Evolutionary conservation across 2,797 vertebrate species (phyloP).

Genomic region (Eutrigla gurnardus): DNA sequence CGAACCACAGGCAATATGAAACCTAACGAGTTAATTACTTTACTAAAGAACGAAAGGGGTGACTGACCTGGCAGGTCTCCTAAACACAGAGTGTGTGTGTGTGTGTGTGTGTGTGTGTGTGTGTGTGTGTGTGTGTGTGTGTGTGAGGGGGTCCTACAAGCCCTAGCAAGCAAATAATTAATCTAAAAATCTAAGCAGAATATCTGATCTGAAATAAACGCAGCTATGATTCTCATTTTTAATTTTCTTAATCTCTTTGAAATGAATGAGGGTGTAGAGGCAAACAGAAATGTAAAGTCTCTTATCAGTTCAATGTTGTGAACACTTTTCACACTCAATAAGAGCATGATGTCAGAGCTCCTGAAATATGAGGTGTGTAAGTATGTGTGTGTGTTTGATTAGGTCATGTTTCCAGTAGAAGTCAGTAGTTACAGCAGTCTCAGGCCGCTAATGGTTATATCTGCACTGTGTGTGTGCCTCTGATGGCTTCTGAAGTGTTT

Average conservation of each 20-base stretch:
- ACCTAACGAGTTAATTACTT: background rate
- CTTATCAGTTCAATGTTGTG: background rate
- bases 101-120: too few relatives aligned
- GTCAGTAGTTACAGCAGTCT: constrained; percentile 35
- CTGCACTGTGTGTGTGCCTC: background rate
- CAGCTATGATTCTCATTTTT: constrained; percentile 13
- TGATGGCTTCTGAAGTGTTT: constrained; percentile 14
- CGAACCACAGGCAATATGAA: constrained; percentile 3
- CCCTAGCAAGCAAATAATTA: constrained; percentile 1
- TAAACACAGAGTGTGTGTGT: too few relatives aligned
- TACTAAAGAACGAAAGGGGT: background rate
- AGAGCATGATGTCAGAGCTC: background rate
- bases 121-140: too few relatives aligned
- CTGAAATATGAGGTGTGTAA: constrained; percentile 1
- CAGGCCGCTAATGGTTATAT: constrained; percentile 7
- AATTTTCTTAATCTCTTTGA: background rate
- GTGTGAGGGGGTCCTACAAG: background rate
- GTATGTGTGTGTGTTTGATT: constrained; percentile 13
- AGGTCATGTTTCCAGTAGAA: constrained; percentile 3
- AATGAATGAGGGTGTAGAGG: background rate
- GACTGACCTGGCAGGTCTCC: background rate
- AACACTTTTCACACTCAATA: constrained; percentile 6
- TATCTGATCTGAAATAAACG: constrained; percentile 10
- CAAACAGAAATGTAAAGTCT: background rate
- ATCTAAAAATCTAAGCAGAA: constrained; percentile 9